These are phyloP conservation scores for Tetraneura akinire DNA, from an alignment of 1,140 invertebrate genomes.

Conservation along the genomic window DNA sequence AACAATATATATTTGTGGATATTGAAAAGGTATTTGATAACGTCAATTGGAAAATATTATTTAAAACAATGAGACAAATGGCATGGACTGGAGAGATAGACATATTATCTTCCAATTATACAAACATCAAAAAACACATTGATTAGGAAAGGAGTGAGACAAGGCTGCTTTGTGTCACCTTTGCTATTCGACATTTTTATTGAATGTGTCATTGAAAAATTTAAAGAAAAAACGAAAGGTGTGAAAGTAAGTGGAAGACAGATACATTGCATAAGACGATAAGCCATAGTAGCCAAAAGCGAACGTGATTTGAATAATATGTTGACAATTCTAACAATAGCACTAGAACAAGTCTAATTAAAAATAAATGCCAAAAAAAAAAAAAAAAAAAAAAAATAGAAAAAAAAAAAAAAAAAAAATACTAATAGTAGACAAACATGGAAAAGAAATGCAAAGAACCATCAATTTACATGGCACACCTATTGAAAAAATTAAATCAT, in stretches of 20 bases:
- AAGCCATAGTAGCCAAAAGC: slow-evolving; percentile 16
- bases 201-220: slow-evolving; percentile 45
- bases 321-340: slow-evolving; percentile 11
- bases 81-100: slow-evolving; percentile 31
- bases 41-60: slow-evolving; percentile 13
- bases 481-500: too few species aligned
- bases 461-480: too few species aligned
- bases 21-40: slow-evolving; percentile 30
- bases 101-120: background rate
- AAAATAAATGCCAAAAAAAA: slow-evolving; percentile 49
- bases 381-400: slow-evolving; percentile 37
- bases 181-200: slow-evolving; percentile 1
- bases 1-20: slow-evolving; percentile 21
- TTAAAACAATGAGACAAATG: slow-evolving; percentile 28
- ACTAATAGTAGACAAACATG: too few species aligned
- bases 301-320: slow-evolving; percentile 19
- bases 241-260: slow-evolving; percentile 21
- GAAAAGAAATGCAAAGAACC: too few species aligned
- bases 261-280: slow-evolving; percentile 26
- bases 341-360: slow-evolving; percentile 38
- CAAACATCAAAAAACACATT: too few species aligned
- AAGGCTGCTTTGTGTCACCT: background rate
- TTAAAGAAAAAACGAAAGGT: slow-evolving; percentile 25
- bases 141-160: background rate
- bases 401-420: slow-evolving; percentile 13